Base-by-base conservation (phyloP, 2,797 vertebrate genomes). In the Phoeniculus purpureus region DNA sequence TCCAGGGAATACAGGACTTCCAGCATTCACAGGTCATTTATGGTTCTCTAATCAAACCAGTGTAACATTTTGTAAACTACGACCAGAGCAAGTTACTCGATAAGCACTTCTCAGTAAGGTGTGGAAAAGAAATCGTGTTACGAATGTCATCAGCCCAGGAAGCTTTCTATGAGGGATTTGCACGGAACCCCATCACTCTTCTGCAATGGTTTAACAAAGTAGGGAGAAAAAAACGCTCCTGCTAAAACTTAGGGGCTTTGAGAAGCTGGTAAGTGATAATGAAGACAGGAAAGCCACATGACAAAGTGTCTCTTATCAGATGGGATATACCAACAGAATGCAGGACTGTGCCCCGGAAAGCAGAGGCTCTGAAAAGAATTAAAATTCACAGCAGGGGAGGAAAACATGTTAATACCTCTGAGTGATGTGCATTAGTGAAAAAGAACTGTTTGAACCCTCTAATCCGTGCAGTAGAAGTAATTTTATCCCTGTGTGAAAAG, bases 401-500 rank as follows among this genome's bases (percentile, higher is more conserved):
- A 18, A 85, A 87, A 37, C 23, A 56, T 76, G 72, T 93, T 92
- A 92, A 90, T 93, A 70, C 23, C 43, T 74, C 72, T 87, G 81
- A 95, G 32, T 55, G 76, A 55, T 43, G 51, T 17, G 29, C 62
- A 65, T 93, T 85, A 85, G 26, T 82, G 55, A 45, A 94, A 94
- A 93, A 90, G 15, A 23, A 58, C 68, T 77, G 23, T 74, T 72
- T 87, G 68, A 81, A 59, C 26, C 48, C 68, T 2, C 0, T 93
- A 94, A 87, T 92, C 84, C 81, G 27, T 3, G 3, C 88, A 55
- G n/a, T 34, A 86, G 90, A 80, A 80, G 86, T 87, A 85, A 85
- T 89, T 89, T 94, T 82, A 90, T 87, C 84, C 65, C 68, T 75
- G 55, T 94, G 87, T 85, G 75, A 94, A 85, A 71, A 51, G 70